Base-by-base conservation (phyloP, 53 echinoderm and acorn worm species). In the Arbacia lixula region DNA sequence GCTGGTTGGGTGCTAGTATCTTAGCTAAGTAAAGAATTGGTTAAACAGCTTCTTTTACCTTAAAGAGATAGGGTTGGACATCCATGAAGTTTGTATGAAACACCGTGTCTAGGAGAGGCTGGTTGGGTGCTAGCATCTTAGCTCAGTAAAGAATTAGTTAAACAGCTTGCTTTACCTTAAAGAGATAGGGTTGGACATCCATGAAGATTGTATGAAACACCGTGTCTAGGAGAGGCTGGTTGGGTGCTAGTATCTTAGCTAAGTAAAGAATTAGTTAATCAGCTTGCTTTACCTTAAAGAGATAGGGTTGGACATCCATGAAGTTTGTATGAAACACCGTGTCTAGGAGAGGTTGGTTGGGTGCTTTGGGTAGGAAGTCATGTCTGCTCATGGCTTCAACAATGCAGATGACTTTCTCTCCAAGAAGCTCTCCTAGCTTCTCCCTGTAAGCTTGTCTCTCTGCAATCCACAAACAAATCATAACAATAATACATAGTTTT, bases 351-450 rank as follows among this genome's bases (percentile, higher is more conserved):
- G 98, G 90, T 60, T 98, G 98, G 76, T 98, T 98, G 4, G 98
- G 98, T 21, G 91, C 93, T 82, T 98, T 98, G 21, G 98, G 98
- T 22, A 98, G 83, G 85, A 88, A 98, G 68, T 98, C 98, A 27
- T 94, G 88, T 68, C 94, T 83, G 61, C 90, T 92, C 94, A 98
- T 98, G 33, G 98, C 98, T 66, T 98, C 98, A 9, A 94, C 87
- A 29, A 98, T 92, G 60, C 98, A 98, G 8, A 98, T 22, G 55
- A 94, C 96, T 85, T 94, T 97, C 37, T 93, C 93, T 30, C 89
- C 91, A 4, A 97, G 68, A 33, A 94, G 68, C 75, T 97, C 97
- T 37, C 97, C 97, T 60, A 97, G 89, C 79, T 94, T 97, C 87
- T 97, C 97, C 33, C 97, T 66, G 71, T 93, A 94, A 1, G 89